Evolutionary conservation across 2,797 vertebrate species (phyloP).

Genomic region (Anguilla pacifica): DNA sequence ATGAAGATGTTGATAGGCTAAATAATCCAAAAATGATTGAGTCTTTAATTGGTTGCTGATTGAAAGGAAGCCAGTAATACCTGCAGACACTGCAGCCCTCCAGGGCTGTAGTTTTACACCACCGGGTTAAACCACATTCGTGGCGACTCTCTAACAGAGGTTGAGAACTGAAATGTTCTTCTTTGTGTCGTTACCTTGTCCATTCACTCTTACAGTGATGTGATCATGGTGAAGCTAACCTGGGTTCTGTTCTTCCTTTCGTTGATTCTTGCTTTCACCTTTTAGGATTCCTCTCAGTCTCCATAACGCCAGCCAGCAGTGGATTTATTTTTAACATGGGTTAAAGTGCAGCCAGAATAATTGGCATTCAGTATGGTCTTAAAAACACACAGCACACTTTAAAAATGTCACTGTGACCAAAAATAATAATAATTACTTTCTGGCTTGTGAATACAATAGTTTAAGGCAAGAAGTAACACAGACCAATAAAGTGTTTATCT

Average conservation of each 20-base stretch:
- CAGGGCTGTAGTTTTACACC: neutral
- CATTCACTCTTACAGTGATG: neutral
- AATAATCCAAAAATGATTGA: neutral
- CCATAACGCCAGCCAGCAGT: neutral
- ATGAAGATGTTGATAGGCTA: neutral
- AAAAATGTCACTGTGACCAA: no score
- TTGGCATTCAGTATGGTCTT: neutral
- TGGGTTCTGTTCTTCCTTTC: neutral
- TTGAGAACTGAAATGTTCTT: neutral
- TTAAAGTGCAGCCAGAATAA: neutral
- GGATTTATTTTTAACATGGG: neutral
- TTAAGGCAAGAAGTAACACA: no score
- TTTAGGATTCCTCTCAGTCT: neutral
- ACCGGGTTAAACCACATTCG: neutral
- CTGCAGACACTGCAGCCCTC: no score
- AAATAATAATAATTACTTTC: no score
- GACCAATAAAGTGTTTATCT: no score
- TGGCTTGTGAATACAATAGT: no score
- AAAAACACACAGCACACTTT: neutral
- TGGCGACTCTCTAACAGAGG: neutral
- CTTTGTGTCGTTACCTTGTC: neutral
- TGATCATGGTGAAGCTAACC: neutral
- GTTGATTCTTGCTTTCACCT: neutral
- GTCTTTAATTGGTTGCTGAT: neutral
- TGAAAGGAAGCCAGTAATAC: neutral